Base-by-base conservation (phyloP, 2,797 vertebrate species). In the Gadopsis marmoratus region DNA sequence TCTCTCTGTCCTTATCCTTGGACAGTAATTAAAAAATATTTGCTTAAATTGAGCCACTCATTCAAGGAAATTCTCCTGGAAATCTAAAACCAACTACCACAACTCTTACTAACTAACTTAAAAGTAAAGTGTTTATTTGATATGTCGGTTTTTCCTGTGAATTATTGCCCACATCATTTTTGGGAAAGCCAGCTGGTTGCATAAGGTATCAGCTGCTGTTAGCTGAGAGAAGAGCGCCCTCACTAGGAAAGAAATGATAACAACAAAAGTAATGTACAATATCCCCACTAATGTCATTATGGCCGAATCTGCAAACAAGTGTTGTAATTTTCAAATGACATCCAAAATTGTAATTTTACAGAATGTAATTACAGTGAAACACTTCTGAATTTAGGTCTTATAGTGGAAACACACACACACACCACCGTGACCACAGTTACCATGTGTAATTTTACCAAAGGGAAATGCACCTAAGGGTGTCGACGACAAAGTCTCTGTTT, bases 171-270 rank as follows among this genome's bases (percentile, higher is more conserved):
- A 53, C 4, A 19, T 21, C 4, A 11, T n/a, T 21, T n/a, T 3
- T 16, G 17, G 4, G 8, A 37, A 19, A 45, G 14, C 11, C 10
- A 54, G 61, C 16, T 8, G n/a, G 11, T 37, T 64, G 7, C 17
- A 26, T 23, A 0, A 23, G 4, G 14, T 13, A 1, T 35, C 37
- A 48, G 59, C n/a, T 35, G 47, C 14, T 16, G 10, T 37, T 23
- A 59, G 26, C 31, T 72, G 37, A 54, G 62, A 48, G 64, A 55
- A 65, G 69, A 83, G 73, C 68, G 63, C 73, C 73, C 68, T 16
- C 82, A 39, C 2, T 21, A 53, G 76, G 73, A 59, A 26, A 5
- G 3, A 29, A 26, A 51, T 7, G 2, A 26, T 16, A 48, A 55
- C 35, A 76, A 64, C 63, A 47, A 59, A 16, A 50, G 29, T 31